These are phyloP conservation scores for Drosophila hamatofila DNA, from an alignment of 2,888 invertebrate species.

Conservation along the genomic window DNA sequence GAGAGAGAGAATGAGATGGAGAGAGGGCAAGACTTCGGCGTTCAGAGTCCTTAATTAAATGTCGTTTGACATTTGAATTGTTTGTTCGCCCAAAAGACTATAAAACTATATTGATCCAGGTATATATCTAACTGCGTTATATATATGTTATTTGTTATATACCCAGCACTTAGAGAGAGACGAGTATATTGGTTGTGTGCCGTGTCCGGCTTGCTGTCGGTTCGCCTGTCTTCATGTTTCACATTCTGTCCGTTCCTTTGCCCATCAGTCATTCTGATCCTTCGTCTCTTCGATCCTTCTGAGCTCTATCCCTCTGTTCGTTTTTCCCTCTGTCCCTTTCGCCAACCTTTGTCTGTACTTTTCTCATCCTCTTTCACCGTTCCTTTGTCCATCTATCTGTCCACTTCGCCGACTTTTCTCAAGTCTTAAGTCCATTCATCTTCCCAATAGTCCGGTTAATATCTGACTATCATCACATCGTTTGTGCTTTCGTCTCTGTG, in stretches of 20 bases:
- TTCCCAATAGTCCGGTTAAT: neutral
- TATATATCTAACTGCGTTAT: neutral
- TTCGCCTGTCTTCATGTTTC: neutral
- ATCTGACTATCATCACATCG: neutral
- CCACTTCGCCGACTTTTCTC: too few relatives aligned
- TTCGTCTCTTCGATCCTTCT: too few relatives aligned
- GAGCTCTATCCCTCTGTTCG: neutral
- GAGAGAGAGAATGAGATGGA: neutral
- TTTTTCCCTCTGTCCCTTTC: neutral
- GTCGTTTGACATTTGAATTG: constrained; percentile 71
- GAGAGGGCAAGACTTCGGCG: neutral
- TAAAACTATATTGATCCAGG: constrained; percentile 1
- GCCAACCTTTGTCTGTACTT: fast-evolving
- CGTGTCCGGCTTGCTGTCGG: neutral
- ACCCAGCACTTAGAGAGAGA: neutral
- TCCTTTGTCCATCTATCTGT: neutral
- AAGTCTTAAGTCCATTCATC: neutral
- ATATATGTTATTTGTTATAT: neutral
- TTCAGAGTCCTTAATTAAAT: constrained; percentile 66
- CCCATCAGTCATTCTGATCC: neutral
- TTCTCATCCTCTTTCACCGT: neutral
- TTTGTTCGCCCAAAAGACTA: constrained; percentile 46
- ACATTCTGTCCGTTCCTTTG: neutral
- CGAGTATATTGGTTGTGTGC: neutral
- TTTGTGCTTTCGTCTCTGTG: neutral